Conservation (phyloP, 2,797 vertebrate species). For the Centropyge bicolor region DNA sequence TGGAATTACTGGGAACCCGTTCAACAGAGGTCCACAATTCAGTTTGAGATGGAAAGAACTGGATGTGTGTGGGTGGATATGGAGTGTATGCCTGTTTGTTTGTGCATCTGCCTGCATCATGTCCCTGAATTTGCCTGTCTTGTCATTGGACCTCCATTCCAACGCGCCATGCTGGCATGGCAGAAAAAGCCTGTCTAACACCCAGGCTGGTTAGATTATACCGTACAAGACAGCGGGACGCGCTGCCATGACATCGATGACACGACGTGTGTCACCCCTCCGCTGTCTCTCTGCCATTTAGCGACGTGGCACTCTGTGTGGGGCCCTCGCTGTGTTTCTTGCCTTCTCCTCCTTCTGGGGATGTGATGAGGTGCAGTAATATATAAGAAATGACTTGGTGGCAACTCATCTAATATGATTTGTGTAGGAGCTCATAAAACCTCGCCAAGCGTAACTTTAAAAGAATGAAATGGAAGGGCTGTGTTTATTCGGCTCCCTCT, state of each 20-base stretch:
- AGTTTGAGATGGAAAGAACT: conserved; percentile 23
- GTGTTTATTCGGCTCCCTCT: conserved; percentile 63
- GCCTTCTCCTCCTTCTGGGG: conserved; percentile 52
- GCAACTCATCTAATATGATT: conserved; percentile 82
- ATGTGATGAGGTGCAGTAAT: conserved; percentile 77
- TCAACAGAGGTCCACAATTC: conserved; percentile 36
- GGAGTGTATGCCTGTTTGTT: conserved; percentile 23
- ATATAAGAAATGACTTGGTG: conserved; percentile 79
- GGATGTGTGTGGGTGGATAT: conserved; percentile 36
- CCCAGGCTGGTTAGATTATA: conserved; percentile 67
- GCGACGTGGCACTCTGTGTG: conserved; percentile 32
- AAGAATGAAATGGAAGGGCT: conserved; percentile 75
- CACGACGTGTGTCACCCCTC: conserved; percentile 71
- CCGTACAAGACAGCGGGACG: conserved; percentile 69
- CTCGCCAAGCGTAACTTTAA: conserved; percentile 79
- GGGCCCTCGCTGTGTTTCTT: conserved; percentile 49
- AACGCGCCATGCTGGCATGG: conserved; percentile 59
- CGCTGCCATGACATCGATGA: conserved; percentile 73
- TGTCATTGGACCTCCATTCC: conserved; percentile 52
- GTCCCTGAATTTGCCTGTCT: conserved; percentile 42
- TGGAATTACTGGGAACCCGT: conserved; percentile 27
- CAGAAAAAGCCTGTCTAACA: conserved; percentile 65
- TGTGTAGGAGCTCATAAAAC: conserved; percentile 81
- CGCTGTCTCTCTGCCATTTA: conserved; percentile 70
- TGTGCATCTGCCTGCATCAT: conserved; percentile 54